Evolutionary conservation across 1,140 invertebrate species (phyloP).

Genomic region (Micrasema longulum): DNA sequence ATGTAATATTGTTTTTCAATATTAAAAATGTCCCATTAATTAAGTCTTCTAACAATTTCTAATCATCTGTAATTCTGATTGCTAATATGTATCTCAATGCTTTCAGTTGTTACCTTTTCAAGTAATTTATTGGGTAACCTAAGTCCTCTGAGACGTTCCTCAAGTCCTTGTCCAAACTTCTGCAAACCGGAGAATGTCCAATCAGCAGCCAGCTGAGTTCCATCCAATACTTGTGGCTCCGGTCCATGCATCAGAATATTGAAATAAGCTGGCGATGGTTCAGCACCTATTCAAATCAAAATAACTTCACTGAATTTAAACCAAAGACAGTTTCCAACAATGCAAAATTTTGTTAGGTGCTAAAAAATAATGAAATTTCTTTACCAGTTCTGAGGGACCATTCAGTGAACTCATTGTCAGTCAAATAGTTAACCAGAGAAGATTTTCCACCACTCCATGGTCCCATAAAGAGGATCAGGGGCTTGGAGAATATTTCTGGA

Average conservation of each 20-base stretch:
- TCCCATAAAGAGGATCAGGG: slow-evolving; percentile 92
- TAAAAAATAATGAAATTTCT: slow-evolving; percentile 28
- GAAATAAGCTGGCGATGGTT: slow-evolving; percentile 93
- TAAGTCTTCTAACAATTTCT: too few species aligned
- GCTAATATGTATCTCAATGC: background rate
- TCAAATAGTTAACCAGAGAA: slow-evolving; percentile 92
- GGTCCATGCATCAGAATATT: slow-evolving; percentile 93
- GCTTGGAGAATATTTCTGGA: slow-evolving; percentile 95
- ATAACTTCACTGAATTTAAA: slow-evolving; percentile 41
- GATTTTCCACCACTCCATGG: slow-evolving; percentile 97
- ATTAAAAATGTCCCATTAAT: background rate
- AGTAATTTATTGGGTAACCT: slow-evolving; percentile 86
- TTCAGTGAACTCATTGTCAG: slow-evolving; percentile 87
- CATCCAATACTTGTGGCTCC: slow-evolving; percentile 85
- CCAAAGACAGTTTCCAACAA: slow-evolving; percentile 40
- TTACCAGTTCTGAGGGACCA: slow-evolving; percentile 88
- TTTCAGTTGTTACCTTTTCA: slow-evolving; percentile 78
- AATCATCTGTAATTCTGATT: too few species aligned
- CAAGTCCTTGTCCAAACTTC: slow-evolving; percentile 93
- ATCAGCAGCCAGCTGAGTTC: slow-evolving; percentile 92
- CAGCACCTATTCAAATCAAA: slow-evolving; percentile 76
- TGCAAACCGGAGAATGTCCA: slow-evolving; percentile 94
- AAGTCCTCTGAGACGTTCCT: slow-evolving; percentile 87
- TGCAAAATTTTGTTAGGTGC: background rate
- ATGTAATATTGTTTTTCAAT: background rate